Percentiles rank a stretch among this genome's conserved stretches.
Conservation (phyloP, 2,113 vertebrate species). For the Microtus pennsylvanicus region DNA sequence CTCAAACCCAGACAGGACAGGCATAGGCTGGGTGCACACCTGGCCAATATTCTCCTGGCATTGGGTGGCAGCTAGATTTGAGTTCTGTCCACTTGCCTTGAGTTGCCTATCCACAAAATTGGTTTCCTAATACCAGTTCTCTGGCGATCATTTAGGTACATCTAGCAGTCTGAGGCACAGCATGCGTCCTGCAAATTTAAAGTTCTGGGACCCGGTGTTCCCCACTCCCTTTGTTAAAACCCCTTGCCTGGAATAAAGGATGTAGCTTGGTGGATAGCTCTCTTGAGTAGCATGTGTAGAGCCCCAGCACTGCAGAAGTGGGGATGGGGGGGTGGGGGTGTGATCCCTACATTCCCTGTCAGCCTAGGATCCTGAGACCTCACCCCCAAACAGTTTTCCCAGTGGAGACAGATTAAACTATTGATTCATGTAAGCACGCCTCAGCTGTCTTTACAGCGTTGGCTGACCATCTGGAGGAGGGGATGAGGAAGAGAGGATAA, state of each 20-base stretch:
- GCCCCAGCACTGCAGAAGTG: not conserved
- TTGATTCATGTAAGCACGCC: not conserved
- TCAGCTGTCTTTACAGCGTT: not conserved
- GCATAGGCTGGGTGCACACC: not conserved
- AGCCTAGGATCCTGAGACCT: not conserved
- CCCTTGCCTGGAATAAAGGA: not conserved
- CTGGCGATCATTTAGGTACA: not conserved
- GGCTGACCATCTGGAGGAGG: not conserved
- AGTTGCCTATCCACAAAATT: conserved; percentile 17
- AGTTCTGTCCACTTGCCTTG: not conserved
- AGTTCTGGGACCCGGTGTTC: not conserved
- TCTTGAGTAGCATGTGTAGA: not conserved
- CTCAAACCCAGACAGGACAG: not conserved
- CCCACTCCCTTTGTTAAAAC: not conserved
- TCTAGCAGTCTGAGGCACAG: not conserved
- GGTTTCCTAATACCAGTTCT: not conserved
- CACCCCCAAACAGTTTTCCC: not conserved
- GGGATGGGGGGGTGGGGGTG: not conserved
- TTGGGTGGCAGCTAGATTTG: not conserved
- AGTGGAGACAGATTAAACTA: not conserved
- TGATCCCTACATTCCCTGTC: not conserved
- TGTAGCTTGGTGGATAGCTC: not conserved
- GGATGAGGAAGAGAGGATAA: not conserved
- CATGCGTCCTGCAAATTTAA: not conserved
- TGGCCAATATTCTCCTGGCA: not conserved